Conservation (phyloP, 2,888 invertebrate species). For the Bibio marci region DNA sequence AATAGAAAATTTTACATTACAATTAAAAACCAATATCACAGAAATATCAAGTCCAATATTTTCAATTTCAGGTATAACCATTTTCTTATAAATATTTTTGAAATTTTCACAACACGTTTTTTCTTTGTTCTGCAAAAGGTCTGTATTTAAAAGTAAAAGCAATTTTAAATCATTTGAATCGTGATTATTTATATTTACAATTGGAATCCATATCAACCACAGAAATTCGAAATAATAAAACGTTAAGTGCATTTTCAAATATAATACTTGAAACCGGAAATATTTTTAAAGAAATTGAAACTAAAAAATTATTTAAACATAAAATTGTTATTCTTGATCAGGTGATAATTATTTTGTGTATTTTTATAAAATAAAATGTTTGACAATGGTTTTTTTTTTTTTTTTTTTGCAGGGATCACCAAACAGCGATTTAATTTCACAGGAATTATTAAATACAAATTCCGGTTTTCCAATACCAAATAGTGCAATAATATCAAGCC, state of each 20-base stretch:
- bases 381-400: neutral
- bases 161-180: conserved; percentile 26
- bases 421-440: conserved; percentile 22
- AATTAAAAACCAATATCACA: conserved; percentile 14
- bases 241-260: conserved; percentile 12
- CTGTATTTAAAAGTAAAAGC: conserved; percentile 22
- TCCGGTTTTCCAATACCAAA: conserved; percentile 33
- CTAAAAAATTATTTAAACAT: conserved; percentile 19
- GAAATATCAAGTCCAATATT: conserved; percentile 22
- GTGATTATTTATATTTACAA: conserved; percentile 23
- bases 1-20: conserved; percentile 23
- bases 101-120: conserved; percentile 11
- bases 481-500: conserved; percentile 28
- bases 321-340: conserved; percentile 26
- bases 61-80: conserved; percentile 12
- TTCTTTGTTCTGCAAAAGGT: conserved; percentile 18
- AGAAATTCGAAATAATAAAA: conserved; percentile 4
- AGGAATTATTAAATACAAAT: conserved; percentile 22
- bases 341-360: conserved; percentile 14
- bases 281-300: conserved; percentile 21
- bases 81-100: no score
- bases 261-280: conserved; percentile 24
- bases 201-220: conserved; percentile 14
- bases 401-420: conserved; percentile 15
- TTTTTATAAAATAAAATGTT: neutral